A percentile compares a stretch with the other conserved stretches of the same genome.
These are phyloP conservation scores for Liopterus haemorrhoidalis DNA, from an alignment of 2,888 invertebrate genomes.

Conservation along the genomic window DNA sequence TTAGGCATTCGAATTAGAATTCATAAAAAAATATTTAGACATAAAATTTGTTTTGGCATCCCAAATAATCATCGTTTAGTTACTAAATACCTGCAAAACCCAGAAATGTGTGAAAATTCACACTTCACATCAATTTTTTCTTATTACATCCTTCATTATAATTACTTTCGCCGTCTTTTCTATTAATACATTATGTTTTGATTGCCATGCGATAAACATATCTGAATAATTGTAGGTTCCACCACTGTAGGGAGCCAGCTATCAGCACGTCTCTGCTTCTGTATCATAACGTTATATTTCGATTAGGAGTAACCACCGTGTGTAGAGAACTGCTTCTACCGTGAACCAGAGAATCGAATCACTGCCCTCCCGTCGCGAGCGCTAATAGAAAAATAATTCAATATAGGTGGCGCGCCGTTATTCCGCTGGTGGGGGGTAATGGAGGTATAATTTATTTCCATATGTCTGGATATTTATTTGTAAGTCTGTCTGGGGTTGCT, in stretches of 20 bases:
- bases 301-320: conserved; percentile 6
- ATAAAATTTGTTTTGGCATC: too few relatives aligned
- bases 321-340: too few relatives aligned
- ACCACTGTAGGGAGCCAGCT: background rate
- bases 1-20: too few relatives aligned
- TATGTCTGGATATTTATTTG: too few relatives aligned
- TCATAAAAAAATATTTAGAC: too few relatives aligned
- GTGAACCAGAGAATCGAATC: conserved; percentile 5
- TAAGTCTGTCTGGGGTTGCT: too few relatives aligned
- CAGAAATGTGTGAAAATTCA: too few relatives aligned
- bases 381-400: conserved; percentile 7
- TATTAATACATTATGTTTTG: background rate
- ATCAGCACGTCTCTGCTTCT: background rate
- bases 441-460: too few relatives aligned
- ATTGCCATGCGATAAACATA: too few relatives aligned
- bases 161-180: background rate
- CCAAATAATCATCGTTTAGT: too few relatives aligned
- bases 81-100: too few relatives aligned
- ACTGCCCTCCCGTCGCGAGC: background rate
- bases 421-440: background rate
- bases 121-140: background rate
- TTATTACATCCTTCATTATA: background rate
- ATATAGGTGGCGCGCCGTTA: background rate
- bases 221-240: too few relatives aligned
- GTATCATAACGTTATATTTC: conserved; percentile 5